Conservation (phyloP, 2,113 vertebrate genomes). For the Coregonus clupeaformis region DNA sequence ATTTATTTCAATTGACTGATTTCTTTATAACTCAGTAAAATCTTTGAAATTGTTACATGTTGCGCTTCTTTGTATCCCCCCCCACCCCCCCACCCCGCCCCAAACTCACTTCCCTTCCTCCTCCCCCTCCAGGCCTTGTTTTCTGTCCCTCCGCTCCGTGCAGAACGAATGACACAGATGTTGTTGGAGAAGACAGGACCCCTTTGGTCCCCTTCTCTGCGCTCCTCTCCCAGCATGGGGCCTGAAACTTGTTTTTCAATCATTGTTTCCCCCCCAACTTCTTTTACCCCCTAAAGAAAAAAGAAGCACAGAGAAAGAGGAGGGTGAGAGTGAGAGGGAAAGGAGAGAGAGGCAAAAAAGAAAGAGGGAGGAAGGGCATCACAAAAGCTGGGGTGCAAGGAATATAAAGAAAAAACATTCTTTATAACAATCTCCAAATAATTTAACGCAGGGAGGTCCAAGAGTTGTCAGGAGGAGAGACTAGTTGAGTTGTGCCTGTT, state of each 20-base stretch:
- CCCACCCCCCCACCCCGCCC: constrained; percentile 47
- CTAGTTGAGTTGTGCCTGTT: constrained; percentile 19
- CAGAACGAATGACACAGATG: constrained; percentile 79
- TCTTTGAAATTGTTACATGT: no score
- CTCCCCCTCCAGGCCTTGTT: constrained; percentile 56
- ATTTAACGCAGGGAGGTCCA: constrained; percentile 49
- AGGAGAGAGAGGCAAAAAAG: constrained; percentile 45
- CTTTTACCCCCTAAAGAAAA: constrained; percentile 57
- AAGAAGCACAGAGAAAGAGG: constrained; percentile 53
- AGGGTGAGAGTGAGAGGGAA: constrained; percentile 45
- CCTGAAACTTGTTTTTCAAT: constrained; percentile 79
- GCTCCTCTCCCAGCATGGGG: constrained; percentile 77
- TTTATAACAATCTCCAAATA: constrained; percentile 68
- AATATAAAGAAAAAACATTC: constrained; percentile 63
- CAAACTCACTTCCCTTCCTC: constrained; percentile 25
- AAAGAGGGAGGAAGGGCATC: constrained; percentile 60
- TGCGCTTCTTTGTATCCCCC: constrained; percentile 34
- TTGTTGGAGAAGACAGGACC: constrained; percentile 74
- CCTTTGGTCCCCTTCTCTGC: constrained; percentile 66
- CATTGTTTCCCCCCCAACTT: constrained; percentile 68
- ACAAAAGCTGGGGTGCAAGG: constrained; percentile 59
- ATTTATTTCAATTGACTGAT: no score
- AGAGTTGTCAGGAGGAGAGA: constrained; percentile 44
- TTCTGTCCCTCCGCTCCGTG: constrained; percentile 50
- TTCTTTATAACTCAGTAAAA: no score